Evolutionary conservation across 2,797 vertebrate genomes (phyloP).

Genomic region (Phoxinus dragarum): DNA sequence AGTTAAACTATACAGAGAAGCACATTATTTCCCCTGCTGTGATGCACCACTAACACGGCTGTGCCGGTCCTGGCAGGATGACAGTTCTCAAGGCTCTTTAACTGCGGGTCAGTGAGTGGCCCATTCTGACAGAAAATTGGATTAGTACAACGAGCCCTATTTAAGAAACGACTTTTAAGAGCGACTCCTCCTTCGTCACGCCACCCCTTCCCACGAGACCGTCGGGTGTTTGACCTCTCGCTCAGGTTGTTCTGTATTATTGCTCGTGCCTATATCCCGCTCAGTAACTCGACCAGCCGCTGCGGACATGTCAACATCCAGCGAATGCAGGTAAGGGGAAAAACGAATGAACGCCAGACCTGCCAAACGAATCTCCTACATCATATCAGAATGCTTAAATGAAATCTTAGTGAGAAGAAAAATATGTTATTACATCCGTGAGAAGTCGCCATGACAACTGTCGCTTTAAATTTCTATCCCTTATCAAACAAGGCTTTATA

Average conservation of each 20-base stretch:
- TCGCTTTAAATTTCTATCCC: background rate
- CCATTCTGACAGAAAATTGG: constrained; percentile 67
- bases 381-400: background rate
- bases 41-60: background rate
- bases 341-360: background rate
- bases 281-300: constrained; percentile 37
- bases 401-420: background rate
- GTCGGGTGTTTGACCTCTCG: constrained; percentile 45
- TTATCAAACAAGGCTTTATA: background rate
- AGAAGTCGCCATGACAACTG: background rate
- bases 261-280: background rate
- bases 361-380: constrained; percentile 6
- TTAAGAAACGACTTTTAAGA: constrained; percentile 56
- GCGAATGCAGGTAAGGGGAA: constrained; percentile 74
- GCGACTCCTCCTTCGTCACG: constrained; percentile 53
- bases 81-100: constrained; percentile 40
- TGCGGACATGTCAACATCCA: constrained; percentile 57
- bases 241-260: constrained; percentile 11
- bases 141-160: constrained; percentile 64
- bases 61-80: constrained; percentile 50
- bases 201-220: constrained; percentile 55
- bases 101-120: constrained; percentile 66
- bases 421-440: background rate
- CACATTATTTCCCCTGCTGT: background rate
- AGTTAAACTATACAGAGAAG: background rate